Evolutionary conservation across 2,113 vertebrate species (phyloP).

Genomic region (Scomber colias): DNA sequence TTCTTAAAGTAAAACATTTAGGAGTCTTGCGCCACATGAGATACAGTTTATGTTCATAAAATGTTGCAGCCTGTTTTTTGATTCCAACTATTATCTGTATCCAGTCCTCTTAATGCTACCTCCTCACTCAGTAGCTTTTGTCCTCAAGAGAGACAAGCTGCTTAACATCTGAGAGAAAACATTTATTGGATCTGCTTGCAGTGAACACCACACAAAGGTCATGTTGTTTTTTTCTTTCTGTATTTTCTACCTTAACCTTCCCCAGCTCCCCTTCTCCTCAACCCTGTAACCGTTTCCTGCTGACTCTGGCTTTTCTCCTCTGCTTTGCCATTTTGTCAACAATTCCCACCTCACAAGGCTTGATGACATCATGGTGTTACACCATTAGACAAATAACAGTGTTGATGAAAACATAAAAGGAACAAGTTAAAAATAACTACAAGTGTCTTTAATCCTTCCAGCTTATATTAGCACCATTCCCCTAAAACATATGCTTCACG

Average conservation of each 20-base stretch:
- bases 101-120: not conserved
- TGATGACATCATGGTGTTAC: constrained; percentile 60
- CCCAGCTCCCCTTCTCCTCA: not conserved
- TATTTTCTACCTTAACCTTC: constrained; percentile 56
- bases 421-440: constrained; percentile 34
- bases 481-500: constrained; percentile 52
- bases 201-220: constrained; percentile 32
- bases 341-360: constrained; percentile 38
- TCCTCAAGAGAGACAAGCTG: constrained; percentile 41
- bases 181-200: constrained; percentile 28
- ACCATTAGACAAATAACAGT: constrained; percentile 18
- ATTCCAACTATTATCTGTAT: constrained; percentile 12
- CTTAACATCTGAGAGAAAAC: constrained; percentile 42
- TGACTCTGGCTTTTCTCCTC: constrained; percentile 64
- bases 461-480: constrained; percentile 3
- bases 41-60: constrained; percentile 21
- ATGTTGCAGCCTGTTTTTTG: constrained; percentile 4
- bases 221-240: constrained; percentile 45
- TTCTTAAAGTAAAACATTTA: constrained; percentile 8
- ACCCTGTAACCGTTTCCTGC: constrained; percentile 56
- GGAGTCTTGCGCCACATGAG: not conserved
- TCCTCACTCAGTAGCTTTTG: constrained; percentile 28
- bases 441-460: constrained; percentile 35
- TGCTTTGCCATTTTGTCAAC: constrained; percentile 58
- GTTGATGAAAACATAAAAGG: constrained; percentile 37